Percentiles rank a stretch among this genome's conserved stretches.
These are phyloP conservation scores for Percina caprodes DNA, from an alignment of 2,113 vertebrate species.

Conservation along the genomic window DNA sequence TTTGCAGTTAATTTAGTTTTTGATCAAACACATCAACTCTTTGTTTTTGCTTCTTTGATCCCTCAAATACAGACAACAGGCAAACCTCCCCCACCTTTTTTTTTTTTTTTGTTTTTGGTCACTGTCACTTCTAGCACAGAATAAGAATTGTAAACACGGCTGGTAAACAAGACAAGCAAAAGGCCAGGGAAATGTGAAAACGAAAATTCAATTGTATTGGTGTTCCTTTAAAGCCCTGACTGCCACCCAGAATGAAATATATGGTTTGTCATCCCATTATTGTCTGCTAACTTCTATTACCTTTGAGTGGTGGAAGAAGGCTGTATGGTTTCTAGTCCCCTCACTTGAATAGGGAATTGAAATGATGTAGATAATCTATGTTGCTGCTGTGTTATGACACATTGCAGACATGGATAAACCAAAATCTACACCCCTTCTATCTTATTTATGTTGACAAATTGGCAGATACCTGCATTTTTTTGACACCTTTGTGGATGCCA, in stretches of 20 bases:
- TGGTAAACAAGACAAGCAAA: slow-evolving; percentile 55
- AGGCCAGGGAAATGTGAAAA: slow-evolving; percentile 41
- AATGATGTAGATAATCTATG: slow-evolving; percentile 15
- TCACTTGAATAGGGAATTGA: slow-evolving; percentile 17
- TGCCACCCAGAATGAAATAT: slow-evolving; percentile 49
- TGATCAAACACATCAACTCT: neutral
- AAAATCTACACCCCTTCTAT: neutral
- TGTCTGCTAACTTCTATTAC: slow-evolving; percentile 63
- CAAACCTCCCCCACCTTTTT: neutral
- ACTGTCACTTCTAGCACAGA: slow-evolving; percentile 35
- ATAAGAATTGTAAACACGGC: slow-evolving; percentile 26
- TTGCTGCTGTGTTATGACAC: slow-evolving; percentile 15
- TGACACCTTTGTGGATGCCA: slow-evolving; percentile 12
- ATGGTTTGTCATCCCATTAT: slow-evolving; percentile 65
- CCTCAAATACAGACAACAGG: slow-evolving; percentile 1
- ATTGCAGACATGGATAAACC: neutral
- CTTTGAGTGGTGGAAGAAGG: slow-evolving; percentile 48
- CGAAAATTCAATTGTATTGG: slow-evolving; percentile 40
- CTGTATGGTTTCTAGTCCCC: slow-evolving; percentile 40
- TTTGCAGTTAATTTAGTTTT: slow-evolving; percentile 1
- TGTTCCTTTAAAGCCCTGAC: slow-evolving; percentile 31
- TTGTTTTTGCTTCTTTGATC: neutral
- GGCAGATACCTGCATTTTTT: slow-evolving; percentile 5
- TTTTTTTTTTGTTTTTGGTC: slow-evolving; percentile 5
- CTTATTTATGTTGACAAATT: slow-evolving; percentile 5